Evolutionary conservation across 2,888 invertebrate genomes (phyloP).

Genomic region (Tuta absoluta): DNA sequence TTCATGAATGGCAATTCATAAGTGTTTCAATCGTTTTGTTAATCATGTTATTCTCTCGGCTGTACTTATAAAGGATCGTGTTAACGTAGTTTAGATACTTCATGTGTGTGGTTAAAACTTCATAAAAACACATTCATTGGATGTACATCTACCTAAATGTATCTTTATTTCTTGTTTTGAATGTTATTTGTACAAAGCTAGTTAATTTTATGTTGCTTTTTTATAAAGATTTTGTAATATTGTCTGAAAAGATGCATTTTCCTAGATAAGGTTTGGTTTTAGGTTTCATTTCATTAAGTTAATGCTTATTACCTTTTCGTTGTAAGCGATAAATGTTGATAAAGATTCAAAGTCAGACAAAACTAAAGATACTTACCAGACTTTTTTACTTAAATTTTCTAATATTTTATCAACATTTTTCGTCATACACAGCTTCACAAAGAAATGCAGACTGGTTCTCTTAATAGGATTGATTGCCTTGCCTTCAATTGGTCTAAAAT

Average conservation of each 20-base stretch:
- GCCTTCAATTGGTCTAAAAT: too few relatives aligned
- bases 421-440: slow-evolving; percentile 16
- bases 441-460: slow-evolving; percentile 11
- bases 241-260: slow-evolving; percentile 11
- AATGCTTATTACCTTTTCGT: slow-evolving; percentile 25
- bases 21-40: neutral
- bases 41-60: neutral
- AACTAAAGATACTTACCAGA: neutral
- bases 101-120: slow-evolving; percentile 9
- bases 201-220: slow-evolving; percentile 6
- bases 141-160: slow-evolving; percentile 17
- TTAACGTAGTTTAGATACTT: slow-evolving; percentile 1
- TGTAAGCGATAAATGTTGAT: slow-evolving; percentile 29
- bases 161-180: slow-evolving; percentile 9
- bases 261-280: slow-evolving; percentile 15
- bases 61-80: neutral
- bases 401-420: slow-evolving; percentile 12
- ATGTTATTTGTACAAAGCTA: slow-evolving; percentile 3
- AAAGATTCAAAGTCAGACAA: neutral
- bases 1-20: too few relatives aligned
- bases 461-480: neutral
- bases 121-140: slow-evolving; percentile 9
- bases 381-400: neutral
- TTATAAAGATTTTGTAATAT: slow-evolving; percentile 7
- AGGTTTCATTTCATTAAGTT: slow-evolving; percentile 22